These are phyloP conservation scores for Calvadosia cruxmelitensis DNA, from an alignment of 30 jellyfish, hydroid and myxozoan genomes.

Conservation along the genomic window DNA sequence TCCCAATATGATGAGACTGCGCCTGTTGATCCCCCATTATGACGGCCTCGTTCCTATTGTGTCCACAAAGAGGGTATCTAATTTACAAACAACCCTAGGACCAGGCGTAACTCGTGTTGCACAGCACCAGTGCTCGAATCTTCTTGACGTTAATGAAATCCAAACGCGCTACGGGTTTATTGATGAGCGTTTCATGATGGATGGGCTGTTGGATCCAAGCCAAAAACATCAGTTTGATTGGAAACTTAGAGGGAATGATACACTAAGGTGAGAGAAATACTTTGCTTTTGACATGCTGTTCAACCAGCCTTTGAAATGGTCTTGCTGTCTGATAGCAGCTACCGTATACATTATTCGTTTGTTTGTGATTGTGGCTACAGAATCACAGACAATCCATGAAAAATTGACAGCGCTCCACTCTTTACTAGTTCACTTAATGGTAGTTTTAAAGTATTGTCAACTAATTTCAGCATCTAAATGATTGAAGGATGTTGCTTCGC, in stretches of 20 bases:
- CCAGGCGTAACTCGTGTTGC: conserved; percentile 89
- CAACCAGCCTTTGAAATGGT: too few relatives aligned
- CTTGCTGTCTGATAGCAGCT: too few relatives aligned
- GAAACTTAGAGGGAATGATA: conserved; percentile 63
- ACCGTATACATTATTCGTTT: too few relatives aligned
- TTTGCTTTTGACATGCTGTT: too few relatives aligned
- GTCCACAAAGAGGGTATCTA: conserved; percentile 69
- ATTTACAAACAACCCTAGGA: conserved; percentile 60
- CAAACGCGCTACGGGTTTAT: conserved; percentile 61
- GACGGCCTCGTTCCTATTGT: conserved; percentile 91
- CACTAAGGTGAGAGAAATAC: conserved; percentile 75
- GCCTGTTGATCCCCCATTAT: conserved; percentile 76
- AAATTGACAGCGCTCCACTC: too few relatives aligned
- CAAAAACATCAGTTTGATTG: conserved; percentile 65
- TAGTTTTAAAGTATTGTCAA: too few relatives aligned
- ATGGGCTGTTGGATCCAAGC: conserved; percentile 26
- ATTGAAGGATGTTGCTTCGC: too few relatives aligned
- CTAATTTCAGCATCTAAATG: too few relatives aligned
- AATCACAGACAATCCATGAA: too few relatives aligned
- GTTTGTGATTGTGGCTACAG: too few relatives aligned
- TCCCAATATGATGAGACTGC: conserved; percentile 62
- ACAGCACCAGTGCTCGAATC: conserved; percentile 81
- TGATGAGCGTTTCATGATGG: conserved; percentile 23
- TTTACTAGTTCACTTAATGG: too few relatives aligned
- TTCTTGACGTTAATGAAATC: conserved; percentile 57